These are phyloP conservation scores for Synaphobranchus kaupii DNA, from an alignment of 2,797 vertebrate species.

Conservation along the genomic window DNA sequence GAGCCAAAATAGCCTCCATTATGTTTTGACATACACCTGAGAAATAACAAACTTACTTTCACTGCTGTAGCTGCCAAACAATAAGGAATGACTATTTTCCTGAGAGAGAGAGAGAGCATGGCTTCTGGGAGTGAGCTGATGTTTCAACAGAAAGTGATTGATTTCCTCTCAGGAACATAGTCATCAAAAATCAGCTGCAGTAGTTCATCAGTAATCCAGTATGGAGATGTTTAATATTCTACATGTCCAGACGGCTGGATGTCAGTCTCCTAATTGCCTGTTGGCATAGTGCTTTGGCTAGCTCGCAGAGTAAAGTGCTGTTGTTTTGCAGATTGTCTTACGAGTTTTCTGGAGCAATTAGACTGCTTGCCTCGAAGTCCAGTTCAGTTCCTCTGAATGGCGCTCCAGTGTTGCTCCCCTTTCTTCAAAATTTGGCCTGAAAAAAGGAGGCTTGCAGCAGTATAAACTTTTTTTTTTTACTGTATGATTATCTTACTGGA, in stretches of 20 bases:
- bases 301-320: conserved; percentile 58
- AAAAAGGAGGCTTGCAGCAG: conserved; percentile 12
- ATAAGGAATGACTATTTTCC: conserved; percentile 39
- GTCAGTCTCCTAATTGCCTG: conserved; percentile 48
- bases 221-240: conserved; percentile 43
- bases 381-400: conserved; percentile 46
- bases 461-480: background rate
- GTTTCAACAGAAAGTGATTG: conserved; percentile 56
- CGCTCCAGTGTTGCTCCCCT: background rate
- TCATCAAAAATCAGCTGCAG: conserved; percentile 53
- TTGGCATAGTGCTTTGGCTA: conserved; percentile 51
- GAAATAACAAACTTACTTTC: conserved; percentile 40
- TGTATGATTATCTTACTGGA: conserved; percentile 3
- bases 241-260: conserved; percentile 16
- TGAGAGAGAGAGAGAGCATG: conserved; percentile 40
- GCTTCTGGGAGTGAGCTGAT: conserved; percentile 46
- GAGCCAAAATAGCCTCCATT: conserved; percentile 25
- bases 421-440: background rate
- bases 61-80: conserved; percentile 29
- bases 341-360: conserved; percentile 60
- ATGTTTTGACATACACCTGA: conserved; percentile 44
- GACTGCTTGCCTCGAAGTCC: conserved; percentile 55
- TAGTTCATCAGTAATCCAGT: conserved; percentile 53
- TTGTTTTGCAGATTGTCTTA: conserved; percentile 60
- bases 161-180: conserved; percentile 50